Evolutionary conservation across 92 coral and sea anemone genomes (phyloP), one percentile per base, ranked within the genome.

Genomic region (Palythoa heliodiscus): DNA sequence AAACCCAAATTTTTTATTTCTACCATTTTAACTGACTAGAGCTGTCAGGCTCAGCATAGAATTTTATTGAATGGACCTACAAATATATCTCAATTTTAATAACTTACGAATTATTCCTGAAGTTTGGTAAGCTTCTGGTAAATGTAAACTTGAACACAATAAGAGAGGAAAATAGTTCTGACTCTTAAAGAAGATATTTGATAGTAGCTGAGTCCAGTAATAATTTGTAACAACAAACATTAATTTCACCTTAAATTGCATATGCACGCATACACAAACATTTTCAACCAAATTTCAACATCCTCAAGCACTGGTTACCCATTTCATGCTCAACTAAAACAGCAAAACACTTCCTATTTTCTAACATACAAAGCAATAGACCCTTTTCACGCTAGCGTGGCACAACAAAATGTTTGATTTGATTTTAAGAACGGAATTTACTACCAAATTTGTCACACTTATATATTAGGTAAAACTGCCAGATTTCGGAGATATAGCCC

Each of bases 121-220:
- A 67, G 71, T 67, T 20, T 67, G 71, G 71, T 67, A 67, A 67
- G 71, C 35, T 67, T 67, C 71, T 67, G 38, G 71, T 67, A 67
- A 67, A 67, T 67, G 71, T 67, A 67, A 67, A 67, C 71, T 67
- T 67, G 71, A 67, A 67, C 71, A 20, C 71, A 67, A 67, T 5
- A 23, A 20, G 71, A 37, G 71, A 37, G 71, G 20, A 67, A 67
- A 67, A 1, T 20, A 67, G 29, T 23, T n/a, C n/a, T n/a, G n/a
- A n/a, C 71, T 67, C 71, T 67, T 67, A 67, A 67, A 67, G 11
- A 67, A 67, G 71, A 20, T 17, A 67, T 19, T 67, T 67, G 60
- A 11, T 5, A 54, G 12, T 54, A 5, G 60, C 60, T 54, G 7
- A 14, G 5, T 52, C 55, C 55, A 52, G 55, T 52, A 19, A 63